Evolutionary conservation across 2,797 vertebrate species (phyloP), one percentile per base, ranked within the genome.

Genomic region (Sternarchorhynchus goeldii): DNA sequence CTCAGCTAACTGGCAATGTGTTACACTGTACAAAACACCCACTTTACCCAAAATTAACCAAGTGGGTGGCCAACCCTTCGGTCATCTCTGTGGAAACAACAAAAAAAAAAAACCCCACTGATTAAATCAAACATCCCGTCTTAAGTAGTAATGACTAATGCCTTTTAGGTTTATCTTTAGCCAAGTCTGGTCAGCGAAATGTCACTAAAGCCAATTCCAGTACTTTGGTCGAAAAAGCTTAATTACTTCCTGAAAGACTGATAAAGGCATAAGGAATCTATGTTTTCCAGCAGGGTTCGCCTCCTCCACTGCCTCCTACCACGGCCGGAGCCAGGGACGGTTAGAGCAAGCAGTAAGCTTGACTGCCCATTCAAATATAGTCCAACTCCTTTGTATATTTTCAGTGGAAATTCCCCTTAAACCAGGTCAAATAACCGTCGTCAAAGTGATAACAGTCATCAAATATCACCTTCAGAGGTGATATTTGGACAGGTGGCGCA

Each of bases 241-340:
- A 73, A 73, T 81, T 77, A 73, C 32, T 7, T 68, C 72, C 75
- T 82, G 63, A 72, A 59, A 60, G 72, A 82, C 53, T 53, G 17
- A 78, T 78, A 77, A 76, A 78, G 39, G 55, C 53, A 73, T 39
- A 18, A 76, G n/a, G 41, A 68, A 62, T 64, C 25, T 18, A 32
- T 45, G 60, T 70, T 17, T 53, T n/a, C 20, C 25, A 57, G 71
- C 32, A 17, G 12, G 31, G 60, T 68, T 53, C 55, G 55, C 16
- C 32, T 16, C 70, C 21, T 31, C 57, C 20, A 29, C 4, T 50
- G 63, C 32, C 76, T 70, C 20, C 60, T 29, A 77, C n/a, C 32
- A 64, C 60, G 53, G 12, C 64, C 8, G 58, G 64, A 45, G 62
- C 5, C 16, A 59, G 63, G 73, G 56, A 62, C 59, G 80, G 69